Evolutionary conservation across 2,797 vertebrate species (phyloP), one percentile per base, ranked within the genome.

Genomic region (Brachyrhaphis roseni): DNA sequence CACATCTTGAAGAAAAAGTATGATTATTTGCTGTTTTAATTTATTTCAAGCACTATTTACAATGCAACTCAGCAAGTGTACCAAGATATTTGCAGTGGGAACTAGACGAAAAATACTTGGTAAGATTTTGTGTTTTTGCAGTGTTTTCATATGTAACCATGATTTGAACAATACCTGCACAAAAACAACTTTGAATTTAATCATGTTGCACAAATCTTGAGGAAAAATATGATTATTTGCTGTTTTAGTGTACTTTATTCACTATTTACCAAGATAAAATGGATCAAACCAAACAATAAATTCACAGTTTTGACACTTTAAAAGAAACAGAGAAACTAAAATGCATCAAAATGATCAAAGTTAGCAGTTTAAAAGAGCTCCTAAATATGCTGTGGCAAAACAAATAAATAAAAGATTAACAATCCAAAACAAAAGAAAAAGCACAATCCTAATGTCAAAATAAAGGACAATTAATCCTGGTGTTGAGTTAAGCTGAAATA

Each of bases 401-500:
- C 4, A 49, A 72, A 74, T 43, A 46, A 46, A 46, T 43, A 84
- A 72, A 81, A 75, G 79, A 83, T 86, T 77, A 86, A 74, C 15
- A 77, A 80, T 85, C 80, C 82, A 51, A 89, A 88, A 86, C 78
- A 86, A 87, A 92, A 90, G 86, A 88, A 90, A 91, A 88, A 76
- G 16, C 78, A 74, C 75, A 85, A 88, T 88, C 79, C 84, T 84
- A 83, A 84, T 86, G 84, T 89, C 39, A 82, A 82, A 82, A 88
- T 77, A 87, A 86, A 90, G 26, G 43, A 81, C 78, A 89, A 91
- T 89, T 92, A 90, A 91, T 91, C 83, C 80, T 75, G 74, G 82
- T 28, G 43, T n/a, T 84, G 68, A 88, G 81, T 90, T 89, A 89
- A 86, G 77, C 83, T 87, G 77, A 90, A 93, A 94, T 86, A 88